Evolutionary conservation across 2,888 invertebrate species (phyloP).

Genomic region (Dynastes tityus): DNA sequence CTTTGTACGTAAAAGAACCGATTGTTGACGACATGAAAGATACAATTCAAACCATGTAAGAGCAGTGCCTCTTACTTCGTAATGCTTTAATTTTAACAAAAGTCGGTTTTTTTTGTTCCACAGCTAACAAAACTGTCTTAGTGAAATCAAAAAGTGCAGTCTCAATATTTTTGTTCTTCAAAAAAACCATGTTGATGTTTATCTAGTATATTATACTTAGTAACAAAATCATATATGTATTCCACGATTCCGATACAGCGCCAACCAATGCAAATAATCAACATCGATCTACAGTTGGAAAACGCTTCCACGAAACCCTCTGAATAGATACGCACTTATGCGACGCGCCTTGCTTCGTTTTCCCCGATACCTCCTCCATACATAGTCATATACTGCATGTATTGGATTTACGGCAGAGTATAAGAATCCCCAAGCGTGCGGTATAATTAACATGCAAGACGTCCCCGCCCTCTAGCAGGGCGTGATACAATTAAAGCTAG

Average conservation of each 20-base stretch:
- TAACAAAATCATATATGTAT: background rate
- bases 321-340: background rate
- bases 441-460: slow-evolving; percentile 66
- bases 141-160: too few species aligned
- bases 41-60: too few species aligned
- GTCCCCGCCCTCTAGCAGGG: slow-evolving; percentile 58
- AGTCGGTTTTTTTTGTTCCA: too few species aligned
- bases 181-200: too few species aligned
- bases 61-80: too few species aligned
- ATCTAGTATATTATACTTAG: too few species aligned
- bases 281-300: background rate
- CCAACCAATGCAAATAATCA: background rate
- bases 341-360: background rate
- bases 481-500: slow-evolving; percentile 67
- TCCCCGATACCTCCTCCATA: background rate
- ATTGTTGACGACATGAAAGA: too few species aligned
- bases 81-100: too few species aligned
- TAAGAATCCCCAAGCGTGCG: slow-evolving; percentile 56
- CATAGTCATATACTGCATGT: background rate
- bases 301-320: background rate
- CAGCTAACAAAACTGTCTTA: too few species aligned
- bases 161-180: too few species aligned
- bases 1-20: too few species aligned
- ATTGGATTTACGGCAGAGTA: slow-evolving; percentile 52
- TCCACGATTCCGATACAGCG: background rate